Base-by-base conservation (phyloP, 1,140 invertebrate species). In the Hetaerina americana region DNA sequence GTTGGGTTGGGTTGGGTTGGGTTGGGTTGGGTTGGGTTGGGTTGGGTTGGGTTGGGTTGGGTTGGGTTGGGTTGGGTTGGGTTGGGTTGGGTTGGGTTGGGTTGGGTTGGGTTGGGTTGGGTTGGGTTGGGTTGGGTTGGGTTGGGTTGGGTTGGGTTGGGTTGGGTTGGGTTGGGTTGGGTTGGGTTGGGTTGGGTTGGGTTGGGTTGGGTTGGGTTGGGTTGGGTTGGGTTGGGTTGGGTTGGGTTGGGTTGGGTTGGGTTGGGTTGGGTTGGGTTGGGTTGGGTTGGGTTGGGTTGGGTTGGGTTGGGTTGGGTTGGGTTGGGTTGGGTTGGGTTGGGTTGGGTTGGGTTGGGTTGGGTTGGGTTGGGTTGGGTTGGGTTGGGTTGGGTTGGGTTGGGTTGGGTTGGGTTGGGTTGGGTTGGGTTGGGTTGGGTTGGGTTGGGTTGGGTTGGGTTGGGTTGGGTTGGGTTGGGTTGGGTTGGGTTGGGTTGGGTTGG, bases 1-100 rank as follows among this genome's bases (percentile, higher is more conserved):
- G 72, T 73, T 73, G 26, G 72, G 72, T 73, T 73, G 26, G 72
- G 72, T 73, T 73, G 26, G 72, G 72, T 73, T 73, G 26, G 72
- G 72, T 73, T 73, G 26, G 72, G 72, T 73, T 73, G 26, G 72
- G 72, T 73, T 73, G 26, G 72, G 72, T 73, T 73, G 26, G 72
- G 72, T 73, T 73, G 26, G 72, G 72, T 73, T 73, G 26, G 72
- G 72, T 73, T 73, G 26, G 72, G 72, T 73, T 73, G 26, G 72
- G 72, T 73, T 73, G 26, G 72, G 72, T 73, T 73, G 26, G 72
- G 72, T 73, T 73, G 26, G 72, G 72, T 73, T 73, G 26, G 72
- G 72, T 73, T 73, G 26, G 72, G 72, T 73, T 73, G 26, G 72
- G 72, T 73, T 73, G 26, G 72, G 72, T 73, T 73, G 26, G 72